These are phyloP conservation scores for Charanyca ferruginea DNA, from an alignment of 2,888 invertebrate species.

Conservation along the genomic window DNA sequence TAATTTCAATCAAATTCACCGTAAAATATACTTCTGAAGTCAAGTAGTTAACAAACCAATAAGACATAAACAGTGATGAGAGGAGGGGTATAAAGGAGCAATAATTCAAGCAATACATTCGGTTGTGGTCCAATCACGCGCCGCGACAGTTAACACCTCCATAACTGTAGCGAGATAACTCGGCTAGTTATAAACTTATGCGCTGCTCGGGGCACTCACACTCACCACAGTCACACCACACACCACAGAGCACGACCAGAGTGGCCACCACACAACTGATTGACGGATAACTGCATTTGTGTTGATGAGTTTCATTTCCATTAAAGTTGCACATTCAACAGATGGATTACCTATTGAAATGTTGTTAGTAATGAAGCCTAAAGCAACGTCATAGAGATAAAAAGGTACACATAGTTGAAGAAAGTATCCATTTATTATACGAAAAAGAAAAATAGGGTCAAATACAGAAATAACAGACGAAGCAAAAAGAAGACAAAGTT, in stretches of 20 bases:
- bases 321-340: neutral
- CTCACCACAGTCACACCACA: conserved; percentile 2
- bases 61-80: conserved; percentile 39
- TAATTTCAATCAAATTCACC: conserved; percentile 14
- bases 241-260: neutral
- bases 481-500: neutral
- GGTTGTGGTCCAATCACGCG: conserved; percentile 63
- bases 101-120: conserved; percentile 55
- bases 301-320: conserved; percentile 5
- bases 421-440: neutral
- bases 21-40: conserved; percentile 29
- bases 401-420: neutral
- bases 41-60: conserved; percentile 44
- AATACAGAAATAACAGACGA: neutral
- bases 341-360: neutral
- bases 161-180: conserved; percentile 67
- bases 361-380: neutral
- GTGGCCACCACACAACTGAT: conserved; percentile 13
- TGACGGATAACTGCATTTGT: conserved; percentile 21
- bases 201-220: conserved; percentile 18
- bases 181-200: conserved; percentile 31
- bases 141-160: conserved; percentile 67
- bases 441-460: too few species aligned
- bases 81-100: conserved; percentile 37
- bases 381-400: neutral